Base-by-base conservation (phyloP, 2,113 vertebrate species). In the Acrocephalus kingi region DNA sequence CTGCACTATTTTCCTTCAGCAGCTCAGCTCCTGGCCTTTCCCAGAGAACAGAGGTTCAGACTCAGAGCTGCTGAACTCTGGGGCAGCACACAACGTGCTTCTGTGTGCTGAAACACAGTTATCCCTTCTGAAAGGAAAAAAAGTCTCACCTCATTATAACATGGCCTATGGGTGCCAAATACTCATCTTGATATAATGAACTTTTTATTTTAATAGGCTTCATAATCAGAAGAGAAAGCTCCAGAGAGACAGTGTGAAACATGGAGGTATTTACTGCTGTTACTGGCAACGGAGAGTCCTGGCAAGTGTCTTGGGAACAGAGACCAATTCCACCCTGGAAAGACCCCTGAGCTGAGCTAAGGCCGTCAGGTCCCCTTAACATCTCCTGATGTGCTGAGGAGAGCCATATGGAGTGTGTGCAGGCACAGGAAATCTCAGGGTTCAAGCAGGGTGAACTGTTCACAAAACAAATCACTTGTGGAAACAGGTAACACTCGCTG, bases 151-250 rank as follows among this genome's bases (percentile, higher is more conserved):
- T 98, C 97, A 96, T 93, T 97, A 94, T 83, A 96, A 96, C 58
- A 90, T 97, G 97, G 98, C 95, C 94, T 89, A 93, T 97, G 97
- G 97, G 97, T 96, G 93, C 76, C 84, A 84, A 89, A 79, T 39
- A 59, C 61, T 94, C 92, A 79, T 94, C 94, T 33, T 49, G 87
- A 61, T 78, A 76, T 88, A 96, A 97, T 87, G 89, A 96, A 96
- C 92, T 97, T 96, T 71, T 87, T 87, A 68, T 93, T 97, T 96
- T 96, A 97, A 97, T 91, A 80, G 90, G 80, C 52, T 93, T 93
- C 64, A 58, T 66, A 81, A 93, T 79, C 90, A 84, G 87, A 64
- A 77, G 24, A 83, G 74, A 85, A 96, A 93, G 67, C 89, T 97
- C 90, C 77, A 76, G 94, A 90, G 93, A 55, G 88, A 43, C 82